Base-by-base conservation (phyloP, 2,113 vertebrate genomes). In the Coptodon rendalli region DNA sequence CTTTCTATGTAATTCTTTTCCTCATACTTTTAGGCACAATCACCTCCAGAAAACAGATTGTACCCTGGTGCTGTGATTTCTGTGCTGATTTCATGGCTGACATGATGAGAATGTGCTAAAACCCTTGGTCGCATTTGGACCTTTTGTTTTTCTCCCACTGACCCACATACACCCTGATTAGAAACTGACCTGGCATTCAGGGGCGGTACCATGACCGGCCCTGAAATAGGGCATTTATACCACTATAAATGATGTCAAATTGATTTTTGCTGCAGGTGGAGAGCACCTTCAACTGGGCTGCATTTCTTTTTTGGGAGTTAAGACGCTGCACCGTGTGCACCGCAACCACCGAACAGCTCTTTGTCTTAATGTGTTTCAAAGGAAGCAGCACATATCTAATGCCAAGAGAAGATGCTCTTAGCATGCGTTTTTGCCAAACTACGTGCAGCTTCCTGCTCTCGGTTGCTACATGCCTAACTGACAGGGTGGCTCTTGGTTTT, bases 101-200 rank as follows among this genome's bases (percentile, higher is more conserved):
- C 88, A 92, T 94, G 89, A 91, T 86, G 92, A 93, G 90, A 94
- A 94, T 85, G 87, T 93, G 95, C 86, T 94, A 92, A 96, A 93
- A 91, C 92, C 83, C 57, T 45, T 11, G 11, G 59, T 82, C 7
- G 57, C 53, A 61, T 90, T 92, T 83, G 63, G 61, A 71, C 81
- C 86, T 89, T 91, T 93, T 93, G 94, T 94, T 93, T 90, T 88
- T 86, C 90, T 92, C 85, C 89, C 82, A 89, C 92, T 96, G 95
- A 96, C 95, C 95, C 91, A 96, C 88, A 95, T 95, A 87, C 19
- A 6, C 59, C 86, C 92, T 92, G 92, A 92, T 94, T 94, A 91
- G 83, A 92, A 89, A 86, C 43, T 54, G 86, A 90, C 88, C 89
- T 93, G 91, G 92, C 91, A 91, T 94, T 94, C 89, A 88, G 71